phyloP scores from a whole-genome alignment of 92 coral and sea anemone genomes.

The Porites cylindrica region DNA sequence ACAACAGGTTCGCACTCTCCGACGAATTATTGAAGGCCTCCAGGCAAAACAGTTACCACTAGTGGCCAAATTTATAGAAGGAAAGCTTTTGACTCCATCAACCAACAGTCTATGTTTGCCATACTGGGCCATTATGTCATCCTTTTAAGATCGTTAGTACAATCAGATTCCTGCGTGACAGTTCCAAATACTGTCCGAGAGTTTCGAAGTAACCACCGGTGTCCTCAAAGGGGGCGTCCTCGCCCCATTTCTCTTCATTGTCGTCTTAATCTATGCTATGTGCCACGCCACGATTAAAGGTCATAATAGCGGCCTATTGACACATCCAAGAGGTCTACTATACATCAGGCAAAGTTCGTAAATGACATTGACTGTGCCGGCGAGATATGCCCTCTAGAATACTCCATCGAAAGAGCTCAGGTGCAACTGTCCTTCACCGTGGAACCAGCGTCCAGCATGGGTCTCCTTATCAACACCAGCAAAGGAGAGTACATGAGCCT shows the following conservation, averaged over 20 bases:
- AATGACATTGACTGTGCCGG: slow-evolving; percentile 28
- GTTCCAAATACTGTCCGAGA: background rate
- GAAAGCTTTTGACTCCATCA: background rate
- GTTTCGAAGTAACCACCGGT: slow-evolving; percentile 20
- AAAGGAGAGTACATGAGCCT: too few relatives aligned
- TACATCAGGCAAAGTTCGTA: background rate
- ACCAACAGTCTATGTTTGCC: slow-evolving; percentile 1
- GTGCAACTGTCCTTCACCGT: background rate
- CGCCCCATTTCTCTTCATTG: background rate
- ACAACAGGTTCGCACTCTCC: background rate
- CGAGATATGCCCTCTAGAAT: background rate
- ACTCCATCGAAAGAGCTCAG: slow-evolving; percentile 11
- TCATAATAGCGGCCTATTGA: background rate
- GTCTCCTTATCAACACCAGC: too few relatives aligned
- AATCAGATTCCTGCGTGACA: background rate
- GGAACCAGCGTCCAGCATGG: too few relatives aligned
- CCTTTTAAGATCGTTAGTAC: background rate
- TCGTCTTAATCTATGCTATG: background rate
- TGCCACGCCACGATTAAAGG: background rate
- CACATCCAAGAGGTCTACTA: background rate
- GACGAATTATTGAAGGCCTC: slow-evolving; percentile 13
- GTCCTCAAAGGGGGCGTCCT: slow-evolving; percentile 13
- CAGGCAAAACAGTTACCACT: slow-evolving; percentile 14
- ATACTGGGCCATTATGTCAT: slow-evolving; percentile 6
- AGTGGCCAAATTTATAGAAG: slow-evolving; percentile 2